phyloP scores from a whole-genome alignment of 2,113 vertebrate genomes.

The Dipodomys merriami region DNA sequence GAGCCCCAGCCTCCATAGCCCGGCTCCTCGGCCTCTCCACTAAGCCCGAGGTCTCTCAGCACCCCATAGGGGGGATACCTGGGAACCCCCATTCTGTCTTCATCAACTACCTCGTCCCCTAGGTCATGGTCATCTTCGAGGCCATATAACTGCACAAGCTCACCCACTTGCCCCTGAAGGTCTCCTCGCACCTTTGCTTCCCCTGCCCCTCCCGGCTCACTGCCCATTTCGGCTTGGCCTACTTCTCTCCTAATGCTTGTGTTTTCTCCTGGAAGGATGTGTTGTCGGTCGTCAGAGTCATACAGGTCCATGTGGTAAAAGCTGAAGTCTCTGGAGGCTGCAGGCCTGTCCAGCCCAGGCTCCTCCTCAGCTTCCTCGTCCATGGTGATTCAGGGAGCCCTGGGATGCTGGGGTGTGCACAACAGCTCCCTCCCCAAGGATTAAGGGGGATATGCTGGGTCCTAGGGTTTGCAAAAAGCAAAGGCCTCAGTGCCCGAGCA shows the following conservation, averaged over 20 bases:
- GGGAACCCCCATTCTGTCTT: constrained; percentile 31
- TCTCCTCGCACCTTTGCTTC: constrained; percentile 56
- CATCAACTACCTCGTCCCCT: constrained; percentile 77
- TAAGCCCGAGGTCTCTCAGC: constrained; percentile 44
- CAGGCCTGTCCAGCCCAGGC: background rate
- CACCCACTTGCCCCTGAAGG: constrained; percentile 82
- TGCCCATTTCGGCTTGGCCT: background rate
- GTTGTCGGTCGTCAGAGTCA: constrained; percentile 87
- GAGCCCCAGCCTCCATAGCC: background rate
- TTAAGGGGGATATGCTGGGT: background rate
- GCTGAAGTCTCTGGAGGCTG: constrained; percentile 71
- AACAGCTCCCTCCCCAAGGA: no score
- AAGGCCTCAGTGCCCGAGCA: no score
- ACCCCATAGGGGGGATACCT: constrained; percentile 47
- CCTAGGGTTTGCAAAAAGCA: constrained; percentile 40
- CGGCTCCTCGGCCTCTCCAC: constrained; percentile 31
- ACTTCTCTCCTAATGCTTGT: constrained; percentile 66
- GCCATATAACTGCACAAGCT: constrained; percentile 83
- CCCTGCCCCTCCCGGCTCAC: background rate
- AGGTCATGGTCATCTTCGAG: constrained; percentile 85
- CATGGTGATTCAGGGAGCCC: constrained; percentile 25
- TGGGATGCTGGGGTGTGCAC: constrained; percentile 45
- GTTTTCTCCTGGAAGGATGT: constrained; percentile 87
- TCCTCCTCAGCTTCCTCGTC: constrained; percentile 20
- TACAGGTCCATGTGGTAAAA: constrained; percentile 89